Evolutionary conservation across 53 echinoderm and acorn worm species (phyloP), one percentile per base, ranked within the genome.

Genomic region (Holothuria leucospilota): DNA sequence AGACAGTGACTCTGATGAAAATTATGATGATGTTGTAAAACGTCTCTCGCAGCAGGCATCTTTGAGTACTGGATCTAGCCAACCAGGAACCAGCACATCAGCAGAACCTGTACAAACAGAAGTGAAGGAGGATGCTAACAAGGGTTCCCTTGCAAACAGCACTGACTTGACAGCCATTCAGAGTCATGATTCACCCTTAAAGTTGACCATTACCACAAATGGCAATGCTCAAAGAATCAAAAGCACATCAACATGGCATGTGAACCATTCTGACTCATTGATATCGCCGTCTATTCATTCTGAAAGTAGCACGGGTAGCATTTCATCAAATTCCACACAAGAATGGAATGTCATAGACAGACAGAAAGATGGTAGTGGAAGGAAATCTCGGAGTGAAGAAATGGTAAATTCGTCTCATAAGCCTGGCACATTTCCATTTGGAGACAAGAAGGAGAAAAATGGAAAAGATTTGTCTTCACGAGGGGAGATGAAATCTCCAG

Each of bases 181-280:
- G 23, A 96, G 93, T 29, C 91, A 93, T 6, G 95, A 99, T 61
- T 95, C 99, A 8, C 99, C 99, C 2, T 72, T 99, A 58, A 99
- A 95, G 72, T 80, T 99, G 68, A 94, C 99, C 29, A 93, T 99
- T n/a, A 99, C 95, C 1, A 99, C 95, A n/a, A 93, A 93, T 68
- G 93, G 95, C 2, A 95, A 92, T 74, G 95, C 93, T 0, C 90
- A 95, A 72, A 86, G 93, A 20, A 83, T 93, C 68, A 95, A 86
- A 58, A 90, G 95, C 63, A 95, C 99, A 6, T 78, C 91, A 6
- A 83, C 84, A 7, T 99, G 99, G 99, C 82, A 90, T 63, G 82
- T 94, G 4, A 92, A 82, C 13, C 93, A 95, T 28, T 71, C 86
- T 2, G 93, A 95, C 67, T 80, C 90, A 2, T 92, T 95, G 62